A percentile compares a stretch with the other conserved stretches of the same genome.
These are phyloP conservation scores for Chloroceryle inda DNA, from an alignment of 2,797 vertebrate species.

Conservation along the genomic window DNA sequence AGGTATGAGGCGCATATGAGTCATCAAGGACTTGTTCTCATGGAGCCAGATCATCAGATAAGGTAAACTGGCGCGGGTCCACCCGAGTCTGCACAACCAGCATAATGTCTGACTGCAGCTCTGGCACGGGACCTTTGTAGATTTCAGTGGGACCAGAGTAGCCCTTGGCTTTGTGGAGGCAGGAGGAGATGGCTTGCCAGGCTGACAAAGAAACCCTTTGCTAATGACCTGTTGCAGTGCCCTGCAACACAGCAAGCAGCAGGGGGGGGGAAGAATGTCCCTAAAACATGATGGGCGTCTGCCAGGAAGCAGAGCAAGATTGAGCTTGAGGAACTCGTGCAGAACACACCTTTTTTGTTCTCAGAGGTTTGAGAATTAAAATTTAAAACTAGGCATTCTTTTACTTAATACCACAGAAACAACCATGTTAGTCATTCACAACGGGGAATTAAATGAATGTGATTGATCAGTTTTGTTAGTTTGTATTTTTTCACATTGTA, in stretches of 20 bases:
- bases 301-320: not conserved
- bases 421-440: accelerated
- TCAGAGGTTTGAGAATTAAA: not conserved
- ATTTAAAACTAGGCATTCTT: not conserved
- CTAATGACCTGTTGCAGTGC: not conserved
- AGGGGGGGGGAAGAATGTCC: not conserved
- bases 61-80: not conserved
- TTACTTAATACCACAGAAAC: not conserved
- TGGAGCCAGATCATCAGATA: conserved; percentile 17
- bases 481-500: not conserved
- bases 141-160: not conserved
- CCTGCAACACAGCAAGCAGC: not conserved
- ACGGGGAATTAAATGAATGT: not conserved
- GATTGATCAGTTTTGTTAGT: not conserved
- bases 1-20: conserved; percentile 13
- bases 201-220: not conserved
- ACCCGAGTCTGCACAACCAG: not conserved
- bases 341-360: not conserved
- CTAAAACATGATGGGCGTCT: not conserved
- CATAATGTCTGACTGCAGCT: not conserved
- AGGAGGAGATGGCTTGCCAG: not conserved
- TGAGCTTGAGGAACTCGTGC: not conserved
- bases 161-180: not conserved
- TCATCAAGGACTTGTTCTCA: not conserved
- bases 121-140: not conserved